Percentiles rank a stretch among this genome's conserved stretches.
phyloP scores from a whole-genome alignment of 2,113 vertebrate genomes.

The Stegastes partitus region DNA sequence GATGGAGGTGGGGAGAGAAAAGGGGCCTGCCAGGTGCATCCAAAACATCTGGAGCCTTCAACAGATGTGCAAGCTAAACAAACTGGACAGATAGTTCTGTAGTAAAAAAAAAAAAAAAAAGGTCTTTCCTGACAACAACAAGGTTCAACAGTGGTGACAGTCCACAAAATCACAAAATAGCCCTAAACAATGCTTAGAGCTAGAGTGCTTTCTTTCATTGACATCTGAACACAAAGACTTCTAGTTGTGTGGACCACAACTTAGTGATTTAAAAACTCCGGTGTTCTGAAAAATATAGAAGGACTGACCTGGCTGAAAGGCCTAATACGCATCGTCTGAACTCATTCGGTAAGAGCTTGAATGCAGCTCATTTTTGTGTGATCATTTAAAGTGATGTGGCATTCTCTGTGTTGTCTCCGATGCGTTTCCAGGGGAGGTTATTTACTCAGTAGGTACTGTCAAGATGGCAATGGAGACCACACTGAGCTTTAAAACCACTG shows the following conservation, averaged over 20 bases:
- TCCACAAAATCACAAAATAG: background rate
- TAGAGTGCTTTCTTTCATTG: background rate
- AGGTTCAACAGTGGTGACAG: conserved; percentile 31
- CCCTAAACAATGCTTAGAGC: background rate
- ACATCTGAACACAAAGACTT: background rate
- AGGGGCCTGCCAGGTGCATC: conserved; percentile 65
- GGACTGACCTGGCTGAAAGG: too few species aligned
- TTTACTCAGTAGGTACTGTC: too few species aligned
- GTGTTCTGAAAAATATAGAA: too few species aligned
- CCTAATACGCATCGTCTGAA: too few species aligned
- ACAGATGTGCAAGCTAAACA: conserved; percentile 55
- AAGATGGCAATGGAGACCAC: too few species aligned
- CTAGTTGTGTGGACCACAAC: background rate
- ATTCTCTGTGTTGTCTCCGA: too few species aligned
- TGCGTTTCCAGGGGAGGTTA: too few species aligned
- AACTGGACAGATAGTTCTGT: conserved; percentile 63
- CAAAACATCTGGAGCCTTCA: conserved; percentile 78
- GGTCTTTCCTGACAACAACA: conserved; percentile 40
- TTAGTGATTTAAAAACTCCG: too few species aligned
- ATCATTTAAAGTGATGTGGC: too few species aligned
- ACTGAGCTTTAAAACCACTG: too few species aligned
- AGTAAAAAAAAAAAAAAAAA: conserved; percentile 27
- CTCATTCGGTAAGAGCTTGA: too few species aligned
- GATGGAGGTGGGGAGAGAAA: conserved; percentile 44
- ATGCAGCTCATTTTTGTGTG: too few species aligned